Evolutionary conservation across 2,113 vertebrate genomes (phyloP).

Genomic region (Bubo blakistoni): DNA sequence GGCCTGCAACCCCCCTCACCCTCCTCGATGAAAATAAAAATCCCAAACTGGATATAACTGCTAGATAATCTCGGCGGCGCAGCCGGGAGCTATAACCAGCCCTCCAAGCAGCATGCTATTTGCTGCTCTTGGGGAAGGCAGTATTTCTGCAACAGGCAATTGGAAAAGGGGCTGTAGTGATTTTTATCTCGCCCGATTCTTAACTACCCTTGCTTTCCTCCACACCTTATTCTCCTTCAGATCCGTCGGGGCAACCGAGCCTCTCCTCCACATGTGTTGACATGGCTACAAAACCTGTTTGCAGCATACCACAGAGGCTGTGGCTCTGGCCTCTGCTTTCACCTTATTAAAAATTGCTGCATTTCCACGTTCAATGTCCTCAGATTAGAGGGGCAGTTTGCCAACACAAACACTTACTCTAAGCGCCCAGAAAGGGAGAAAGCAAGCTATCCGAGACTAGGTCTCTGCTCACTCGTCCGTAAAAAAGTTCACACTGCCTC

Average conservation of each 20-base stretch:
- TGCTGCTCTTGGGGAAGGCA: not conserved
- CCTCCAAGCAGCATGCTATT: not conserved
- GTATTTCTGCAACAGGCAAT: not conserved
- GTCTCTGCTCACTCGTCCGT: not conserved
- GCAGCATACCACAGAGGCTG: constrained; percentile 19
- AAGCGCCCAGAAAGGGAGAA: not conserved
- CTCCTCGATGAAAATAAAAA: constrained; percentile 15
- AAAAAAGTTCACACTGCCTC: not conserved
- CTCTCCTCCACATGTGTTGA: constrained; percentile 8
- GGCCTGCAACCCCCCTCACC: not conserved
- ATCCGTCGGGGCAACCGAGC: not conserved
- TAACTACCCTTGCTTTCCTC: not conserved
- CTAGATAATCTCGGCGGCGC: not conserved
- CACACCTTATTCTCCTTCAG: constrained; percentile 8
- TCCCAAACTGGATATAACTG: constrained; percentile 2
- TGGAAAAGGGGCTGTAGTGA: not conserved
- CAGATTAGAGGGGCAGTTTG: constrained; percentile 5
- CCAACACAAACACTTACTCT: constrained; percentile 21
- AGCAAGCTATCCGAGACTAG: not conserved
- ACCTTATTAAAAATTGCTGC: constrained; percentile 23
- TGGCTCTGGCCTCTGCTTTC: not conserved
- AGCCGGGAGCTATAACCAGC: constrained; percentile 34
- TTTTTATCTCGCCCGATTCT: not conserved
- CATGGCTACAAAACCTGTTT: constrained; percentile 39
- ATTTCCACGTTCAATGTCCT: not conserved